Evolutionary conservation across 2,113 vertebrate genomes (phyloP).

Genomic region (Caloenas nicobarica): DNA sequence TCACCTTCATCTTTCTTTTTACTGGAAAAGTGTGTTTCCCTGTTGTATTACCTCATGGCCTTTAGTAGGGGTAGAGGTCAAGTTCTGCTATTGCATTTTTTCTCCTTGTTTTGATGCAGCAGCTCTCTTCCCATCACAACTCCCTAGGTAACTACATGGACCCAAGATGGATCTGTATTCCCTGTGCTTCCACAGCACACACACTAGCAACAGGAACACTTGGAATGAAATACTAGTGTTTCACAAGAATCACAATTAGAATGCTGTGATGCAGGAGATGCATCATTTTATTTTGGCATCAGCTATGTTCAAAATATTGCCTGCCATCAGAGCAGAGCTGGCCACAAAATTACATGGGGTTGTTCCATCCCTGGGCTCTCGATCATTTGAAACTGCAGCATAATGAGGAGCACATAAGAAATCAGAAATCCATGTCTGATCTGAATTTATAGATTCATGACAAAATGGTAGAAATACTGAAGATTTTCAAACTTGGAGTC

Average conservation of each 20-base stretch:
- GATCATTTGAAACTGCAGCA: background rate
- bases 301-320: background rate
- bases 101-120: rapidly evolving
- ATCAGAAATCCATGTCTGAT: background rate
- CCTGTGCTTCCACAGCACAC: rapidly evolving
- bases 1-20: background rate
- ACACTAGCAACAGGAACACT: rapidly evolving
- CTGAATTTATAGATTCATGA: background rate
- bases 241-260: background rate
- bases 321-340: background rate
- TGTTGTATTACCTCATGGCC: background rate
- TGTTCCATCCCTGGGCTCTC: background rate
- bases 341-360: rapidly evolving
- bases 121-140: background rate
- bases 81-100: background rate
- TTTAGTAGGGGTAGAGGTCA: background rate
- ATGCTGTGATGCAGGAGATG: background rate
- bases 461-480: background rate
- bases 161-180: rapidly evolving
- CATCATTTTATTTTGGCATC: background rate
- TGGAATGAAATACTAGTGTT: background rate
- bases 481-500: background rate
- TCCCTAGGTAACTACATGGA: background rate
- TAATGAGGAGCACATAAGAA: background rate
- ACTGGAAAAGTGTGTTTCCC: background rate